These are phyloP conservation scores for Parotia lawesii DNA, from an alignment of 2,113 vertebrate species.

Conservation along the genomic window DNA sequence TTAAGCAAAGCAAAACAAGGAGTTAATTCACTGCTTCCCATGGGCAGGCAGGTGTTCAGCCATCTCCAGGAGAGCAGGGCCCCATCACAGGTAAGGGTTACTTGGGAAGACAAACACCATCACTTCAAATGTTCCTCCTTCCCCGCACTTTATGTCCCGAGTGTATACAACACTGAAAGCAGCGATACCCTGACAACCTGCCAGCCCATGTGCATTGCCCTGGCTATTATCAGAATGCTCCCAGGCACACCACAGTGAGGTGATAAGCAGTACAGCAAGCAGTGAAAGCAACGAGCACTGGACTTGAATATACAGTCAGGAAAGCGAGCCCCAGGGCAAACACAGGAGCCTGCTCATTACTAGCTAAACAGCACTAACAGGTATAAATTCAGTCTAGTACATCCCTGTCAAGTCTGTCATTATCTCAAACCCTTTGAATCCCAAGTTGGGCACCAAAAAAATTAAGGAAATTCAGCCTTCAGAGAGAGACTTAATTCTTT, in stretches of 20 bases:
- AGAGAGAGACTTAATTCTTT: not conserved
- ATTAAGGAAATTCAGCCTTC: not conserved
- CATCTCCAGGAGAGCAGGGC: not conserved
- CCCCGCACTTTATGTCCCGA: not conserved
- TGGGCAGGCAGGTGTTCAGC: not conserved
- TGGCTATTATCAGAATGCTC: not conserved
- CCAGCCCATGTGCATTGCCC: fast-evolving
- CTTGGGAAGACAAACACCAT: not conserved
- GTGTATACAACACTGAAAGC: not conserved
- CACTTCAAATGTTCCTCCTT: not conserved
- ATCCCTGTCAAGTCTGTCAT: not conserved
- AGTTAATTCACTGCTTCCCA: not conserved
- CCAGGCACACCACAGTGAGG: not conserved
- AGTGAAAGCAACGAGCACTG: fast-evolving
- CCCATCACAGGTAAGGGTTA: not conserved
- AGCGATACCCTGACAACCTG: not conserved
- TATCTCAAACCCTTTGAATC: not conserved
- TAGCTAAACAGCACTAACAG: not conserved
- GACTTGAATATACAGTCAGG: fast-evolving
- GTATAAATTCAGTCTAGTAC: not conserved
- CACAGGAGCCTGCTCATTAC: not conserved
- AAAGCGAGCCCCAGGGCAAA: not conserved
- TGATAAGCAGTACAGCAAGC: not conserved
- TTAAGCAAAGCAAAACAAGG: not conserved
- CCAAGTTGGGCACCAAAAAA: not conserved